Base-by-base conservation (phyloP, 2,113 vertebrate species). In the Tragulus kanchil region DNA sequence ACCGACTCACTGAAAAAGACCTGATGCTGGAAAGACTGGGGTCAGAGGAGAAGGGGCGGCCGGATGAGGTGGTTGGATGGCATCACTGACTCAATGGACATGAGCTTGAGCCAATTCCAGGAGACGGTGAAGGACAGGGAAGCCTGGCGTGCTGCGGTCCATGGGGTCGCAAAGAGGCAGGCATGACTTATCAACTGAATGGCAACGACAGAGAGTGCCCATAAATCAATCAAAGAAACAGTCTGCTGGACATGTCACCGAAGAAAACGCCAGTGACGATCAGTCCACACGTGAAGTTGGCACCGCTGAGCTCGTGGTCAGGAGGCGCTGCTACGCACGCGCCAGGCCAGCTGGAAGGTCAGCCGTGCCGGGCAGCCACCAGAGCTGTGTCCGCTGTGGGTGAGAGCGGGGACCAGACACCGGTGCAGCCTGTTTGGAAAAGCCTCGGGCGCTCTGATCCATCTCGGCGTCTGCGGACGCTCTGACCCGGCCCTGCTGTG, bases 261-360 rank as follows among this genome's bases (percentile, higher is more conserved):
- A 50, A 48, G 21, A 89, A n/a, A 31, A 21, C 14, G 3, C 17
- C 71, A 36, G 1, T 13, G 36, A 12, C 25, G 6, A 3, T 3
- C 5, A 12, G 71, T 36, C 36, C 28, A 8, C 3, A 4, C 0
- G 10, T 13, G 0, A 9, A 48, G 54, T 12, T 25, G 0, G n/a
- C 16, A 1, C 6, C 1, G 3, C 15, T 45, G 36, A 14, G 16
- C 16, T 15, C 45, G 5, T 0, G 25, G 23, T 9, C 62, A 50
- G 1, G 64, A 26, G 65, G 4, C 0, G 14, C n/a, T 6, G 0
- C 65, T 15, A 6, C 4, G 12, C 52, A 1, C 23, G 15, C 10
- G 0, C 9, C 52, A 13, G 23, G 11, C 0, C 0, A 15, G 52
- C 65, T 42, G 23, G 8, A 28, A 17, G 48, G 2, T 31, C 15